Base-by-base conservation (phyloP, 2,113 vertebrate genomes). In the Athene cunicularia region DNA sequence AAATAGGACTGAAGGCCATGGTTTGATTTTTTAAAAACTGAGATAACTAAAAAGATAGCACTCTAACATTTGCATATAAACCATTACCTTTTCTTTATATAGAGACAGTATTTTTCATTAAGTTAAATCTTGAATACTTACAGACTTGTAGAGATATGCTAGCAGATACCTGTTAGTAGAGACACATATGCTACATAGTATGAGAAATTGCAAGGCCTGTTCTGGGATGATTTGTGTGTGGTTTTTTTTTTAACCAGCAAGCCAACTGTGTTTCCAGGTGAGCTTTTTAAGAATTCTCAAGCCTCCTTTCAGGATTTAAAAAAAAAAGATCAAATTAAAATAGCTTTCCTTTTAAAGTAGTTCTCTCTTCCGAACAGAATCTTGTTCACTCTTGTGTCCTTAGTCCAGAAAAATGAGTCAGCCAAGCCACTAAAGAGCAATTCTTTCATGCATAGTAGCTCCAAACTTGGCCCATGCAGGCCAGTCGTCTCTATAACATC, bases 1-100 rank as follows among this genome's bases (percentile, higher is more conserved):
- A 98, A 98, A 97, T 95, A 95, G 92, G 71, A 91, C 88, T 92
- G 94, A 98, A 97, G 92, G 71, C 90, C 70, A 80, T 56, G 20
- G 83, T 95, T 95, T 96, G 95, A 93, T 94, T 95, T 92, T 91
- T 87, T 27, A 68, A 73, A 85, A 95, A 76, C 66, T 35, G 35
- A 96, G 91, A 97, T 91, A 96, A 93, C 80, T 75, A 60, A 86
- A 96, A 96, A 88, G 89, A 92, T 67, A 97, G 80, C 76, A 74
- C 33, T 10, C 12, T 85, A 90, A 76, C 73, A 87, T 98, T 96
- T 97, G 58, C 95, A 97, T 96, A 87, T 73, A 80, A 66, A 93
- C 80, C 79, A 49, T 87, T 96, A 92, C 72, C 60, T 95, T 89
- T 91, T 70, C 50, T 88, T 74, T 64, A 67, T 80, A 67, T 39